Evolutionary conservation across 2,113 vertebrate species (phyloP).

Genomic region (Indicator maculatus): DNA sequence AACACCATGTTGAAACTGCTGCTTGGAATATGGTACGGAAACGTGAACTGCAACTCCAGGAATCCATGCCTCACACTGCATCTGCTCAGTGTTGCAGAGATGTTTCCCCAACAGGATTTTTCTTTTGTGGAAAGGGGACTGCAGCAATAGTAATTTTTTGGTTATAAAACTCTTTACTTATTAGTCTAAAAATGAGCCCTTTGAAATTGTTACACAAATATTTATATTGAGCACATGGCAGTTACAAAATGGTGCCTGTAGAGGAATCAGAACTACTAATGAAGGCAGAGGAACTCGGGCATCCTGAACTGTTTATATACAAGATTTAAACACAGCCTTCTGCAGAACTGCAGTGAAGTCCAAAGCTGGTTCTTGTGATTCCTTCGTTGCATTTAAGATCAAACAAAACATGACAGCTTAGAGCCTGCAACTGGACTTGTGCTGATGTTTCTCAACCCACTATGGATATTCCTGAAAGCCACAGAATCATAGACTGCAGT

Average conservation of each 20-base stretch:
- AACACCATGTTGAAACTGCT: slow-evolving; percentile 1
- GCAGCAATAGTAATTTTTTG: background rate
- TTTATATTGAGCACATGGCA: background rate
- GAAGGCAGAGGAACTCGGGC: background rate
- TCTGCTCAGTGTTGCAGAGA: background rate
- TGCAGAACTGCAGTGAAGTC: background rate
- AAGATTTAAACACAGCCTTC: background rate
- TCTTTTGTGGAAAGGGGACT: background rate
- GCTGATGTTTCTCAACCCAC: background rate
- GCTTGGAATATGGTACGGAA: background rate
- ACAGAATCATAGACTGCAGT: too few species aligned
- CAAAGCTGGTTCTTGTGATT: background rate
- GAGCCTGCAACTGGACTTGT: background rate
- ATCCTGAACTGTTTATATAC: background rate
- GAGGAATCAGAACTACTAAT: background rate
- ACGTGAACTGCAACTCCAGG: background rate
- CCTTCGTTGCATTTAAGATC: background rate
- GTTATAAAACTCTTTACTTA: background rate
- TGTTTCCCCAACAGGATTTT: background rate
- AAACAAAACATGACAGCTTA: background rate
- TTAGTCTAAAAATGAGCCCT: background rate
- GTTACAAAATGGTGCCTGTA: background rate
- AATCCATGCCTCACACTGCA: background rate
- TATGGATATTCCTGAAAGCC: background rate
- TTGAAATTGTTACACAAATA: background rate